phyloP scores from a whole-genome alignment of 2,113 vertebrate genomes.

The mouse (Mus musculus) region DNA sequence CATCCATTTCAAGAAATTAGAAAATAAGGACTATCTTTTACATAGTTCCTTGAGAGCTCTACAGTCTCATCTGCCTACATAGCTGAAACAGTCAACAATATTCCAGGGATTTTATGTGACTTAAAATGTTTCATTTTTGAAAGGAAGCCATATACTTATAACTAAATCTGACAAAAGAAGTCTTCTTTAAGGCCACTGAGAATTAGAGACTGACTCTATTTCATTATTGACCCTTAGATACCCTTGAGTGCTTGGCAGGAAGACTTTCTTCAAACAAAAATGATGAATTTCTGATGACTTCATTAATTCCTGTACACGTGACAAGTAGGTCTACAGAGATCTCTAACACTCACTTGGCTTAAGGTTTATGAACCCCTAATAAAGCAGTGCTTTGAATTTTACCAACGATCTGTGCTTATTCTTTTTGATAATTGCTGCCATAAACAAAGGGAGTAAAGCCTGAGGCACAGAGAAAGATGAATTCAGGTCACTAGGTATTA shows the following conservation, averaged over 20 bases:
- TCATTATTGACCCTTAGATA: accelerated
- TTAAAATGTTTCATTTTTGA: constrained; percentile 1
- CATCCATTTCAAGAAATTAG: background rate
- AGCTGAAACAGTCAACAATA: background rate
- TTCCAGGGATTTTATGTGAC: background rate
- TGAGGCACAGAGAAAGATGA: background rate
- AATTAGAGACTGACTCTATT: background rate
- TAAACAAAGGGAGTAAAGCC: background rate
- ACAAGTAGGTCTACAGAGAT: constrained; percentile 31
- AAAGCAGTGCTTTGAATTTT: background rate
- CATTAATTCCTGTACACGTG: accelerated
- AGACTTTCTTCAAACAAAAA: background rate
- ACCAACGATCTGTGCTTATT: background rate
- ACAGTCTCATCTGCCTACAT: background rate
- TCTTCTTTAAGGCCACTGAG: background rate
- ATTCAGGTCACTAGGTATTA: constrained; percentile 2
- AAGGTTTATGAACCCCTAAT: background rate
- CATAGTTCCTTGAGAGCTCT: background rate
- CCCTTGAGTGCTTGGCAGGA: no score
- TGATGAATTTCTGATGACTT: background rate
- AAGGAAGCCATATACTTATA: background rate
- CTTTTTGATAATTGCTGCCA: background rate
- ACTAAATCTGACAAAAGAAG: no score
- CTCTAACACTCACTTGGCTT: background rate
- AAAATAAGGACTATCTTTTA: background rate